Base-by-base conservation (phyloP, 2,797 vertebrate species). In the Arremon aurantiirostris region DNA sequence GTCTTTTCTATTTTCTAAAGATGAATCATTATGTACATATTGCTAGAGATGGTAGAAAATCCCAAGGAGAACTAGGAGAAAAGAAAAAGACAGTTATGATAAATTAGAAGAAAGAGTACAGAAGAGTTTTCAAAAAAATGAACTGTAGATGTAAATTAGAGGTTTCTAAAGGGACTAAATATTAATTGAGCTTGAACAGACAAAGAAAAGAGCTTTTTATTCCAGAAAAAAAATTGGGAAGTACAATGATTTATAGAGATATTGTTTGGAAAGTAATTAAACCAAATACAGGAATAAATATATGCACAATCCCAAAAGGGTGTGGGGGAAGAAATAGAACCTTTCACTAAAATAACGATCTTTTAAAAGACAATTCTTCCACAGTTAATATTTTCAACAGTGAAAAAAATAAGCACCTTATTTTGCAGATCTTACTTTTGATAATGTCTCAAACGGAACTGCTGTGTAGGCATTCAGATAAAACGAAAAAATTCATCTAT, bases 21-120 rank as follows among this genome's bases (percentile, higher is more conserved):
- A 91, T 91, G 97, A 95, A 89, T 96, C 97, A 95, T 95, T 97
- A 97, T 71, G 93, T 94, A 97, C 93, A 96, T 52, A 97, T 90
- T 97, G 87, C 95, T 97, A 98, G 95, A 98, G 97, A 77, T 50
- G 86, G 93, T 37, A 97, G 97, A 97, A 97, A 97, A 98, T 96
- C 98, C 96, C 96, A 97, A 98, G 97, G 86, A 97, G 95, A 98
- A 96, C 98, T 98, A 98, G 96, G 94, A 95, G 95, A 97, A 97
- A 97, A 98, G 87, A 97, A 92, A 97, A 96, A 97, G 96, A 97
- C 93, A 96, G 92, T 97, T 96, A 97, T 95, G 96, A 93, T 63
- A 96, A 96, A 93, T 91, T 66, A 96, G 89, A 93, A 34, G 93
- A 90, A 84, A 93, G 46, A 95, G 92, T 72, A 86, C 19, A 82